phyloP scores from a whole-genome alignment of 2,888 invertebrate species.

The Lasioglossum malachurum region DNA sequence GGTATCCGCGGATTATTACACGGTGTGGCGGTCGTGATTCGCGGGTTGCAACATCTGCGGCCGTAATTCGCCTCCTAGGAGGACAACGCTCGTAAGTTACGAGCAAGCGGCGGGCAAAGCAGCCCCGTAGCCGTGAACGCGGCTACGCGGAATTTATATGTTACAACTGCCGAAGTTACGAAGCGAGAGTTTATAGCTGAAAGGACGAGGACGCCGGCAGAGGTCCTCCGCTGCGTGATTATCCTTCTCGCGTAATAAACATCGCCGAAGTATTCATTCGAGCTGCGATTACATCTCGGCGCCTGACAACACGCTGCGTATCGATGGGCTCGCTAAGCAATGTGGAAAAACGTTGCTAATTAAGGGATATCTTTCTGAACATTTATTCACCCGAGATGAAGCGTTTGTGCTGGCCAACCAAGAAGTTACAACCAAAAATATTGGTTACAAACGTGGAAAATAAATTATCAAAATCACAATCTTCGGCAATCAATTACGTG shows the following conservation, averaged over 20 bases:
- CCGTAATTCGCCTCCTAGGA: slow-evolving; percentile 61
- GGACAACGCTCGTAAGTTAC: slow-evolving; percentile 65
- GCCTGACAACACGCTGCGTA: not conserved
- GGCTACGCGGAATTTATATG: slow-evolving; percentile 67
- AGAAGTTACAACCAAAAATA: not conserved
- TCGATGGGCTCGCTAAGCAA: slow-evolving; percentile 27
- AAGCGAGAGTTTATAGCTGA: slow-evolving; percentile 62
- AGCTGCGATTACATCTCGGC: slow-evolving; percentile 47
- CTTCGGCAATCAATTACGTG: not conserved
- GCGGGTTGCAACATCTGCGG: slow-evolving; percentile 55
- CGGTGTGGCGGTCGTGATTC: slow-evolving; percentile 43
- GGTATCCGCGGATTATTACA: slow-evolving; percentile 29
- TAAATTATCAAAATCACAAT: too few species aligned
- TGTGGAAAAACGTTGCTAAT: slow-evolving; percentile 4
- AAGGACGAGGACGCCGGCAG: slow-evolving; percentile 16
- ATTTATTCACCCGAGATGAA: not conserved
- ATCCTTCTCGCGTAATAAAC: slow-evolving; percentile 57
- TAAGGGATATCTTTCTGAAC: not conserved
- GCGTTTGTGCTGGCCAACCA: not conserved
- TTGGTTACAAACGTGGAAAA: too few species aligned
- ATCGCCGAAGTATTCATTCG: slow-evolving; percentile 51
- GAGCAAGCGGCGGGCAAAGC: slow-evolving; percentile 35
- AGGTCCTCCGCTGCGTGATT: slow-evolving; percentile 46
- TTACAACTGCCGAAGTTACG: slow-evolving; percentile 72
- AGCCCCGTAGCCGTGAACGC: slow-evolving; percentile 45